Evolutionary conservation across 2,888 invertebrate species (phyloP).

Genomic region (Leptogaster cylindrica): DNA sequence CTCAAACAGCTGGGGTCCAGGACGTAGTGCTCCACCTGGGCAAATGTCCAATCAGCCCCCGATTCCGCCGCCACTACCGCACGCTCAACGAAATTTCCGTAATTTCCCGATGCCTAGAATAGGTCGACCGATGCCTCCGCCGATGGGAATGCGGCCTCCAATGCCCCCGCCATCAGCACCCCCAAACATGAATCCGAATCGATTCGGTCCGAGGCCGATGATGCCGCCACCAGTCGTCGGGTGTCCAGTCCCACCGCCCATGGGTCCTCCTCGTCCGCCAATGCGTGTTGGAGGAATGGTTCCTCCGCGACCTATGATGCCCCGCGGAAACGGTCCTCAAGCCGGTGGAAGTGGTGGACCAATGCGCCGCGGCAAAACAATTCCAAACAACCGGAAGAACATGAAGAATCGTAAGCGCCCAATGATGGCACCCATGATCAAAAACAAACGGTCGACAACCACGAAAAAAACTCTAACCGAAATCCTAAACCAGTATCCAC

Average conservation of each 20-base stretch:
- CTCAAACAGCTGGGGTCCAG: constrained; percentile 32
- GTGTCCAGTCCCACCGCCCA: constrained; percentile 40
- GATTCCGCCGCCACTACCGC: constrained; percentile 49
- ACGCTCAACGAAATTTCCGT: constrained; percentile 47
- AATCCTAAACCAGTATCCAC: constrained; percentile 60
- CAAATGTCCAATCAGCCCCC: constrained; percentile 52
- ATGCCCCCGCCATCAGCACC: constrained; percentile 51
- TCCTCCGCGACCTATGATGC: constrained; percentile 12
- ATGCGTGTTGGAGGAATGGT: constrained; percentile 39
- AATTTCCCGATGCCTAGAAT: constrained; percentile 50
- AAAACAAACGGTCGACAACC: constrained; percentile 40
- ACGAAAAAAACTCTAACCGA: constrained; percentile 58
- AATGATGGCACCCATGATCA: constrained; percentile 5
- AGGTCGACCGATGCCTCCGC: constrained; percentile 51
- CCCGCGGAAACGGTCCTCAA: constrained; percentile 16
- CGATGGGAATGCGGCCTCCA: constrained; percentile 51
- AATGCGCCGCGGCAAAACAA: constrained; percentile 43
- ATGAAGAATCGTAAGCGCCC: constrained; percentile 19
- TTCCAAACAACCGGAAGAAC: constrained; percentile 36
- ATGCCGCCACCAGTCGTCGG: constrained; percentile 47
- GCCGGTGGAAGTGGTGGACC: constrained; percentile 32
- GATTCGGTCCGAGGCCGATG: constrained; percentile 45
- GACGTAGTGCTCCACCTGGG: constrained; percentile 48
- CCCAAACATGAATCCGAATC: constrained; percentile 52
- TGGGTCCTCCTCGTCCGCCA: constrained; percentile 39